A percentile compares a stretch with the other conserved stretches of the same genome.
Conservation (phyloP, 2,113 vertebrate genomes). For the Silurus glanis region DNA sequence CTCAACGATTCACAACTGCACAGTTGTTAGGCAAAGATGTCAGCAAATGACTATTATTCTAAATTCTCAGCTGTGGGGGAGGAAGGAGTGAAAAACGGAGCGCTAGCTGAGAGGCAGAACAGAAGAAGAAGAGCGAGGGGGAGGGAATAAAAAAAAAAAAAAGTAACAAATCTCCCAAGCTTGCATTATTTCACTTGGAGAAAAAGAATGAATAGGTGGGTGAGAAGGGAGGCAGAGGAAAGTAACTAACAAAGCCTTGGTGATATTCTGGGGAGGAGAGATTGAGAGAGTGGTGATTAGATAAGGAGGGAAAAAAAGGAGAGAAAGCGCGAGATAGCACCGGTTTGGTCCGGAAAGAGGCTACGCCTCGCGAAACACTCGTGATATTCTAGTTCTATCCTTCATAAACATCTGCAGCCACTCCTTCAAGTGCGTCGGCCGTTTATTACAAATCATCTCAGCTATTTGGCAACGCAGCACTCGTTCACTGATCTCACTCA, state of each 20-base stretch:
- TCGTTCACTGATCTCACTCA: conserved; percentile 30
- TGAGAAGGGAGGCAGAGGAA: conserved; percentile 26
- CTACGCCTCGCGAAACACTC: conserved; percentile 15
- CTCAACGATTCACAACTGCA: neutral
- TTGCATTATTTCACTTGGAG: conserved; percentile 15
- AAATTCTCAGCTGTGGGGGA: conserved; percentile 20
- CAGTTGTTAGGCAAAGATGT: conserved; percentile 19
- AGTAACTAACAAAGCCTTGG: conserved; percentile 28
- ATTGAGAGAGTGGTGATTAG: conserved; percentile 10
- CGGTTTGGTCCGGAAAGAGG: neutral
- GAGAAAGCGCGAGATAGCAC: conserved; percentile 11
- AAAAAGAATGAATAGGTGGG: conserved; percentile 22
- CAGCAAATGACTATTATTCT: conserved; percentile 27
- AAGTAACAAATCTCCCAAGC: neutral
- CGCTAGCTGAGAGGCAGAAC: conserved; percentile 13
- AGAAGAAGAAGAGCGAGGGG: neutral
- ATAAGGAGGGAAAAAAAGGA: neutral
- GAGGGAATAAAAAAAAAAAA: too few relatives aligned
- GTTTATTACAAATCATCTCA: conserved; percentile 34
- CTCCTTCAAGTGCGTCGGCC: neutral
- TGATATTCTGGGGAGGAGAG: neutral
- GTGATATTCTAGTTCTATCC: neutral
- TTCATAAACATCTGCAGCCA: conserved; percentile 16
- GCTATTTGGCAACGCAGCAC: conserved; percentile 40
- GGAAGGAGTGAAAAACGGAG: conserved; percentile 20